Base-by-base conservation (phyloP, 2,888 invertebrate species). In the Limnephilus marmoratus region DNA sequence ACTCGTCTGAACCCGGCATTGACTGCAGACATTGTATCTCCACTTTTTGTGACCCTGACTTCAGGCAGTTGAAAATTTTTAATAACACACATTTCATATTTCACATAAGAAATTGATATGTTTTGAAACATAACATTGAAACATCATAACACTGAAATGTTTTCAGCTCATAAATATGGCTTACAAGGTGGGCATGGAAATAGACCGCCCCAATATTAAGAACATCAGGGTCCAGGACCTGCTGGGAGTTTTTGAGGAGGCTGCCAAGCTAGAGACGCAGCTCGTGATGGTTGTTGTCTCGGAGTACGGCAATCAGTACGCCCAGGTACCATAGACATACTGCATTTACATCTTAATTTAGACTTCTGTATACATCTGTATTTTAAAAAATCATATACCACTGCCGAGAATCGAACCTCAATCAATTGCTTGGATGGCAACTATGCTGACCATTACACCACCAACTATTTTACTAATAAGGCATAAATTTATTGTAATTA, bases 251-350 rank as follows among this genome's bases (percentile, higher is more conserved):
- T 91, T 96, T 89, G 92, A 94, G 41, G 93, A 93, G 0, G 95
- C 95, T 0, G 91, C 95, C 34, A 94, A 94, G 0, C 92, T 94
- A 5, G 94, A 94, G 0, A 94, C 96, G 29, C 95, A 95, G 93
- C 95, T 98, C 37, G 95, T 97, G 1, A 96, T 98, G 94, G 96
- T 98, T 0, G 95, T 98, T 7, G 96, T 98, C 13, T 96, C 97
- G 2, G 94, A 94, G 3, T 95, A 94, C 0, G 95, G 95, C 0
- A 96, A 96, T 91, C 94, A 95, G 34, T 97, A 97, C 93, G 96
- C 96, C 94, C 95, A 94, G 95, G 96, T 96, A 94, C 9, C n/a
- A 68, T 24, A n/a, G 68, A 7, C 68, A 68, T 24, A 68, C 24
- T 68, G 9, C 18, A 18, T 53, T 53, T n/a, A n/a, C 24, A 68